Evolutionary conservation across 2,888 invertebrate genomes (phyloP), one percentile per base, ranked within the genome.

Genomic region (Eupeodes latifasciatus): DNA sequence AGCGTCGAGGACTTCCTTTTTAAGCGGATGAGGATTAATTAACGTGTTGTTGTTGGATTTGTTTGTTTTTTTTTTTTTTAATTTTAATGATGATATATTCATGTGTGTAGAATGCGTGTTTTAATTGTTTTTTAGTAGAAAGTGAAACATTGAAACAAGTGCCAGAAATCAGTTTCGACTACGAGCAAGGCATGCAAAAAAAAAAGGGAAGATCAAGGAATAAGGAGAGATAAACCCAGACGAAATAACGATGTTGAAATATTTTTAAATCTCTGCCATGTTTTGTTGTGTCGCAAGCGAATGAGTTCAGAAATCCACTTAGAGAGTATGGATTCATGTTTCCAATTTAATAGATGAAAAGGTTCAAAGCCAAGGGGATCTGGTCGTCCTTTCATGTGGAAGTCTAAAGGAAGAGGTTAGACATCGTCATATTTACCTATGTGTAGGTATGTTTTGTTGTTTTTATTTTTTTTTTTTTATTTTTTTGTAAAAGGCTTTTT

Each of bases 1-100:
- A 87, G 64, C 61, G 61, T 53, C 49, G 76, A 78, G 40, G 62
- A 44, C 66, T 49, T 80, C 83, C 80, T 53, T 79, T 66, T 69
- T 55, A 36, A 19, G 34, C 61, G 74, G 69, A 85, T 78, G 61
- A 47, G 78, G 78, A 78, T 83, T 67, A 74, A 55, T 79, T 84
- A 67, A 53, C n/a, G 34, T 72, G 55, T 36, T 62, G 74, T 76
- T 74, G 14, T 27, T 40, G 49, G 67, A 47, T 34, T 5, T 69
- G 78, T 47, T 64, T 36, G 36, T 71, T 27, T 75, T 81, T 74
- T 57, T 36, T 47, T 71, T 27, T 75, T 81, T 74, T 57, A 0
- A 40, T 59, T 59, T 72, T 59, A 72, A 79, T 49, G 74, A 69
- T 75, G 62, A 40, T 40, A 40, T 9, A 10, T 71, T 57, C 51